Evolutionary conservation across 2,797 vertebrate species (phyloP).

Genomic region (Euphonia xanthogaster): DNA sequence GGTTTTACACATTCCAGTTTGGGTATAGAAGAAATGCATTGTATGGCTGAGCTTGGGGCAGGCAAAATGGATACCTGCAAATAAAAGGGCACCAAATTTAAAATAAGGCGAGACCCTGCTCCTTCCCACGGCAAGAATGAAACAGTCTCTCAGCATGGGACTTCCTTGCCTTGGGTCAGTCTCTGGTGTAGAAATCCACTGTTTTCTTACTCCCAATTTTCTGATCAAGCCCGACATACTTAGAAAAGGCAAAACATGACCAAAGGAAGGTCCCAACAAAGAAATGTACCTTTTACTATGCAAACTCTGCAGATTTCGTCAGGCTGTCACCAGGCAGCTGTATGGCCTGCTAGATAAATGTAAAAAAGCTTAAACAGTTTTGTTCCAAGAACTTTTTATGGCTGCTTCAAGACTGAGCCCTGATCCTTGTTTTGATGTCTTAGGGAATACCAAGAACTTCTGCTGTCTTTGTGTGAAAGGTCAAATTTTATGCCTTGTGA

Average conservation of each 20-base stretch:
- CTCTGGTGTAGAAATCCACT: not conserved
- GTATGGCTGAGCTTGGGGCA: not conserved
- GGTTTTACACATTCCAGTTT: not conserved
- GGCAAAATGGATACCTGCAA: not conserved
- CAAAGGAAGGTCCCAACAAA: not conserved
- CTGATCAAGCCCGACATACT: not conserved
- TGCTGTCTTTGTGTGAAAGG: not conserved
- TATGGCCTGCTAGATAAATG: not conserved
- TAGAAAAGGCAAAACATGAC: not conserved
- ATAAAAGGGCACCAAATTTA: not conserved
- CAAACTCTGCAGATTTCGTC: not conserved
- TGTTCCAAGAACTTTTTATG: not conserved
- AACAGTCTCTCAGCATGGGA: not conserved
- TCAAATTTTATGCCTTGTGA: not conserved
- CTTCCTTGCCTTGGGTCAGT: not conserved
- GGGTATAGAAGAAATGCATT: not conserved
- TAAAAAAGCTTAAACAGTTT: not conserved
- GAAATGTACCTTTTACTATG: not conserved
- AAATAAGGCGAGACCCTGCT: not conserved
- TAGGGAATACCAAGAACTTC: not conserved
- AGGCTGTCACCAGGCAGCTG: fast-evolving
- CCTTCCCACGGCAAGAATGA: not conserved
- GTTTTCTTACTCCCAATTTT: not conserved
- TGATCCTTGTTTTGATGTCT: not conserved
- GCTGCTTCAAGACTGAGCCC: not conserved